Evolutionary conservation across 2,888 invertebrate species (phyloP).

Genomic region (Lithophane socia): DNA sequence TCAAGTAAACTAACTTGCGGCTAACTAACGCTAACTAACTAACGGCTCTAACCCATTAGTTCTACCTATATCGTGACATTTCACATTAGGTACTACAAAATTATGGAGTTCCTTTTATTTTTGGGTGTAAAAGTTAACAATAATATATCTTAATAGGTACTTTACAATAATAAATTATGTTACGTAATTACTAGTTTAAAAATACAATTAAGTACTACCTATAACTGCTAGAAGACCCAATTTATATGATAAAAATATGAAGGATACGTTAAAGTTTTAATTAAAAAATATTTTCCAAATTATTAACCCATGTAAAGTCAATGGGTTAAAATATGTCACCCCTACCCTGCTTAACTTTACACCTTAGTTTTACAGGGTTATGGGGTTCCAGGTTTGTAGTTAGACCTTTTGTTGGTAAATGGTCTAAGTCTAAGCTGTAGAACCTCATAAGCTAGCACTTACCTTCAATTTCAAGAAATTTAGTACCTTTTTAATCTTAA

Average conservation of each 20-base stretch:
- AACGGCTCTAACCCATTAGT: not conserved
- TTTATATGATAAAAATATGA: not conserved
- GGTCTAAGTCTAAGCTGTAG: not conserved
- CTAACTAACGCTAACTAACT: too few species aligned
- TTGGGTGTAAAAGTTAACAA: not conserved
- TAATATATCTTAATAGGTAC: not conserved
- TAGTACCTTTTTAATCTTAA: not conserved
- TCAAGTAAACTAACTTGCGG: too few species aligned
- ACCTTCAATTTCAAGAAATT: constrained; percentile 1
- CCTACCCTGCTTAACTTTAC: too few species aligned
- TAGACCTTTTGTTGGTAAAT: not conserved
- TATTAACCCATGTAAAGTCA: not conserved
- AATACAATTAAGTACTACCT: not conserved
- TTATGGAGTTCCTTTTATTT: not conserved
- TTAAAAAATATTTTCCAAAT: not conserved
- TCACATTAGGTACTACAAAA: too few species aligned
- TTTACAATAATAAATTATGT: not conserved
- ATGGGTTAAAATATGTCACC: not conserved
- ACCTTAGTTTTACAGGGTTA: not conserved
- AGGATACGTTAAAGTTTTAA: constrained; percentile 1
- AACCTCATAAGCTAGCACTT: too few species aligned
- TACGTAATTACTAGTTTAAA: not conserved
- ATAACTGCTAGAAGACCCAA: not conserved
- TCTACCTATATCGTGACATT: too few species aligned
- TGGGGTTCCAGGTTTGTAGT: not conserved